Evolutionary conservation across 2,797 vertebrate genomes (phyloP), one percentile per base, ranked within the genome.

Genomic region (Naso thynnoides): DNA sequence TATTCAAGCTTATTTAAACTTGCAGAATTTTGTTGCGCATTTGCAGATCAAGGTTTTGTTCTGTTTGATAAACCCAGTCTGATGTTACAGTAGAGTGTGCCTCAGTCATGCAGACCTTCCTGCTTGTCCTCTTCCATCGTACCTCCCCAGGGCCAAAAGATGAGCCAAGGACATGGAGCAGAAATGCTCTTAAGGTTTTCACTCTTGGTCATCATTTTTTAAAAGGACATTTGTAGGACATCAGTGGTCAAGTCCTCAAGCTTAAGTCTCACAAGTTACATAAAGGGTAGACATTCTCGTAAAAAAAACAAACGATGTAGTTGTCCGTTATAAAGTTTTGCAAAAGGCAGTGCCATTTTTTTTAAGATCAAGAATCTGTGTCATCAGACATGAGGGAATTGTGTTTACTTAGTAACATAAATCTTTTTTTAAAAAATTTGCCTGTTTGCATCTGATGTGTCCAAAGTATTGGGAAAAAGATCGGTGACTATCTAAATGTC

Each of bases 101-200:
- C 49, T 72, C 59, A 39, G n/a, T 72, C 70, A 73, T 24, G 55
- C 60, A 71, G 53, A 24, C 47, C 56, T 70, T 41, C 36, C 69
- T 72, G 70, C 71, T 33, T 27, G 39, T 44, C 53, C 59, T 55
- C 63, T 59, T 47, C 54, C 36, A 23, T 52, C 42, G 18, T 45
- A 59, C 63, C 63, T 70, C 62, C 73, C 29, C 49, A 52, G 63
- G 77, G 53, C 81, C 50, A 60, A 47, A 60, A 64, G 42, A 73
- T 23, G 64, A 79, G 72, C 38, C 0, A 44, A 78, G 63, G 65
- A 72, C 63, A 27, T 53, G 52, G 42, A 59, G 70, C 29, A 78
- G 69, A 82, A 79, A 85, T 31, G 68, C 75, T 86, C 60, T 78
- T 36, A 56, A 55, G 76, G 65, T 75, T 84, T 41, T 62, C 44